These are phyloP conservation scores for Plectropomus leopardus DNA, from an alignment of 2,113 vertebrate genomes.

Conservation along the genomic window DNA sequence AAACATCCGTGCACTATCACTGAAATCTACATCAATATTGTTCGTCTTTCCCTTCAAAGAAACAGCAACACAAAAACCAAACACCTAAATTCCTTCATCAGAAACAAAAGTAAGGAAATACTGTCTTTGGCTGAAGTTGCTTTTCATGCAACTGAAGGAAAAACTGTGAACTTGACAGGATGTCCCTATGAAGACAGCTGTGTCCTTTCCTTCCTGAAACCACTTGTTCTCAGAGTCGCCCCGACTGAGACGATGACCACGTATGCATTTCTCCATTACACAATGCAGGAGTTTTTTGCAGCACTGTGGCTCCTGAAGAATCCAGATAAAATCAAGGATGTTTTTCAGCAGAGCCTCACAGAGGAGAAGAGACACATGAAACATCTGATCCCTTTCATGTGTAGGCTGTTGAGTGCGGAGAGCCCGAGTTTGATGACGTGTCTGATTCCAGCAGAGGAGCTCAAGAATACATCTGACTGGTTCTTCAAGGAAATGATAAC, in stretches of 20 bases:
- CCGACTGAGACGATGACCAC: rapidly evolving
- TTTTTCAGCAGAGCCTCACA: constrained; percentile 40
- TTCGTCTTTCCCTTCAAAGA: constrained; percentile 8
- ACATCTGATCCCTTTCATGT: constrained; percentile 57
- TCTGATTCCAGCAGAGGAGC: constrained; percentile 34
- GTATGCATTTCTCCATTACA: constrained; percentile 49
- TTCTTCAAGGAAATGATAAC: constrained; percentile 31
- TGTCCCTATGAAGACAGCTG: neutral
- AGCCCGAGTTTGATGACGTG: constrained; percentile 1
- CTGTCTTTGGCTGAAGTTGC: constrained; percentile 41
- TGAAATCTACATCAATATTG: constrained; percentile 45
- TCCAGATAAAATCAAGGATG: constrained; percentile 7
- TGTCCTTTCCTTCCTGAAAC: constrained; percentile 53
- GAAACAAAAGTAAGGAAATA: rapidly evolving
- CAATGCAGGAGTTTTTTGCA: constrained; percentile 51
- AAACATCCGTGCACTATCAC: constrained; percentile 30
- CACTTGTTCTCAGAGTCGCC: neutral
- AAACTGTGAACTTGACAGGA: constrained; percentile 10
- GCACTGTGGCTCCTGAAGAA: constrained; percentile 53
- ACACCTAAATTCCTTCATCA: neutral
- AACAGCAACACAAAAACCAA: neutral
- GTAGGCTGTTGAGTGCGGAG: constrained; percentile 35
- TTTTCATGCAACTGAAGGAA: constrained; percentile 32
- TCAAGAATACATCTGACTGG: neutral
- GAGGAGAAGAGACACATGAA: constrained; percentile 50